phyloP scores from a whole-genome alignment of 1,140 invertebrate genomes.

The Drosophila saltans region DNA sequence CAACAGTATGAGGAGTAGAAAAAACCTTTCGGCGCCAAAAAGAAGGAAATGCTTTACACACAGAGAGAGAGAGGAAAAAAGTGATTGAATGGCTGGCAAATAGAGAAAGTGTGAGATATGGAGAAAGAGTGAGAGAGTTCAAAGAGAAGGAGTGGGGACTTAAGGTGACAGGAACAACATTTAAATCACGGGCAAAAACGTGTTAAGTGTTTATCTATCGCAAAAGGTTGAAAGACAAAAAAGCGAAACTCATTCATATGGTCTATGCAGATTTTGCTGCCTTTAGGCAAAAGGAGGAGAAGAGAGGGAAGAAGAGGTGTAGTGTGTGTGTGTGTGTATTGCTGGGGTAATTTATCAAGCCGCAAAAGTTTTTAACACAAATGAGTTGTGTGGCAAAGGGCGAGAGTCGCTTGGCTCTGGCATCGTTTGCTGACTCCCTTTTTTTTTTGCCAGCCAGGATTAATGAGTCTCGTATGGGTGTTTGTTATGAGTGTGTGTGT shows the following conservation, averaged over 20 bases:
- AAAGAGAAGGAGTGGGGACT: neutral
- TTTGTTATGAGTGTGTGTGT: constrained; percentile 9
- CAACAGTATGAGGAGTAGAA: neutral
- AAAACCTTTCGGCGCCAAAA: too few relatives aligned
- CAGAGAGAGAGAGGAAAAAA: constrained; percentile 7
- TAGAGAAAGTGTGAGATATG: constrained; percentile 19
- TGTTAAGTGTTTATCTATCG: constrained; percentile 78
- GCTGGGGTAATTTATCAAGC: constrained; percentile 72
- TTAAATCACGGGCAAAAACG: constrained; percentile 71
- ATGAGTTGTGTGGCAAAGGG: constrained; percentile 65
- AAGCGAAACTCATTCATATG: neutral
- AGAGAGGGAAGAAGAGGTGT: constrained; percentile 10
- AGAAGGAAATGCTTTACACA: too few relatives aligned
- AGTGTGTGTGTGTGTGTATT: constrained; percentile 36
- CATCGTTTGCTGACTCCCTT: neutral
- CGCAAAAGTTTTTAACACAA: constrained; percentile 74
- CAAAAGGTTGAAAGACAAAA: constrained; percentile 53
- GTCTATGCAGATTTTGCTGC: neutral
- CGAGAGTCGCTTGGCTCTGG: constrained; percentile 16
- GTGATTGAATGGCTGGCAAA: constrained; percentile 68
- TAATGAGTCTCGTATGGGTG: constrained; percentile 73
- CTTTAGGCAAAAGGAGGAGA: constrained; percentile 13
- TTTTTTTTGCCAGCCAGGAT: constrained; percentile 57
- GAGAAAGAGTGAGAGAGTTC: neutral
- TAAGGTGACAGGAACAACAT: constrained; percentile 22